These are phyloP conservation scores for Gobiocypris rarus DNA, from an alignment of 2,113 vertebrate species.

Conservation along the genomic window DNA sequence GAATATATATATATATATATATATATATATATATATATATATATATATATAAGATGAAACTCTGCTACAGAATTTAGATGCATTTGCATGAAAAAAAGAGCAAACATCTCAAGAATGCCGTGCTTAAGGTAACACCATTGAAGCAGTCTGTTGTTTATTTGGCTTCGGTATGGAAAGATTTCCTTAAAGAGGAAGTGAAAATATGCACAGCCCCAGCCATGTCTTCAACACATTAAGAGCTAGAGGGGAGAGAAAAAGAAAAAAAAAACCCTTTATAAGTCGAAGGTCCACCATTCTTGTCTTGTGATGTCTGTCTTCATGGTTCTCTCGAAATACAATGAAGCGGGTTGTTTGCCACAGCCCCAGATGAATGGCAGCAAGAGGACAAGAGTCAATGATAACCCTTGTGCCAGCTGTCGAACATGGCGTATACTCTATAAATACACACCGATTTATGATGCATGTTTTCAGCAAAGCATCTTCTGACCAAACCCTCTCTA, in stretches of 20 bases:
- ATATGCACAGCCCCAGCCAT: slow-evolving; percentile 75
- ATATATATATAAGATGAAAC: too few relatives aligned
- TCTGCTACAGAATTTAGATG: slow-evolving; percentile 39
- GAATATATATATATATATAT: too few relatives aligned
- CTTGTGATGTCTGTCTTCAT: slow-evolving; percentile 71
- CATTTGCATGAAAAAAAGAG: slow-evolving; percentile 44
- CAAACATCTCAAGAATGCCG: slow-evolving; percentile 66
- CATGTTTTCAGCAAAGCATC: slow-evolving; percentile 18
- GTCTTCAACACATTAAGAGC: slow-evolving; percentile 59
- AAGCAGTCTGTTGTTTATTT: slow-evolving; percentile 71
- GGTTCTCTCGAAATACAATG: slow-evolving; percentile 50
- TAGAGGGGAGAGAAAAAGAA: slow-evolving; percentile 33
- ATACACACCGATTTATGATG: slow-evolving; percentile 35
- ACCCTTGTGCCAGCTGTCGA: slow-evolving; percentile 28
- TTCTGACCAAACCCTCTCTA: slow-evolving; percentile 25
- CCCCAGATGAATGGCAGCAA: slow-evolving; percentile 19
- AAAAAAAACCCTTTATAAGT: slow-evolving; percentile 62
- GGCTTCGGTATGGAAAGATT: slow-evolving; percentile 66
- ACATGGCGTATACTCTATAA: not conserved
- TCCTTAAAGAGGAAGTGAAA: slow-evolving; percentile 81
- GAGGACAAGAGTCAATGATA: slow-evolving; percentile 14
- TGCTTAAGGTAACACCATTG: slow-evolving; percentile 60
- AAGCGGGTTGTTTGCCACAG: slow-evolving; percentile 26
- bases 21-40: too few relatives aligned
- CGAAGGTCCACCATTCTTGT: slow-evolving; percentile 60